Evolutionary conservation across 2,888 invertebrate species (phyloP).

Genomic region (Spodoptera picta): DNA sequence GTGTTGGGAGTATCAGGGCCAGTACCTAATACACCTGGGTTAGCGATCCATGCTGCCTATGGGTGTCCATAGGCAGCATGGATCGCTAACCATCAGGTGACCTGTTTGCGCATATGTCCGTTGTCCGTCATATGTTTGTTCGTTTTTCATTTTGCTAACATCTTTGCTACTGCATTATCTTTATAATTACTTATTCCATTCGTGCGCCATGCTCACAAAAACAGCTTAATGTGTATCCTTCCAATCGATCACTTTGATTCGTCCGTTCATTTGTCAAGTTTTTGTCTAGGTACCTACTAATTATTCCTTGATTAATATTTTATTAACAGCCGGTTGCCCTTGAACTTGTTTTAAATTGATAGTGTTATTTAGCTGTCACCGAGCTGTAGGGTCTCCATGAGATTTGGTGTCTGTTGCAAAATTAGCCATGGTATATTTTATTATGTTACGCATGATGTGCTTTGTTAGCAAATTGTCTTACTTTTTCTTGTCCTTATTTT

Average conservation of each 20-base stretch:
- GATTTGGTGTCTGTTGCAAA: not conserved
- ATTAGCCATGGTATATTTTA: not conserved
- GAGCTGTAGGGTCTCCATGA: slow-evolving; percentile 44
- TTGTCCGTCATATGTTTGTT: too few species aligned
- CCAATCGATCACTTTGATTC: slow-evolving; percentile 22
- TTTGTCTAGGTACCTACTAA: slow-evolving; percentile 37
- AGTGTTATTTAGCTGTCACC: slow-evolving; percentile 57
- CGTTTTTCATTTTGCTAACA: too few species aligned
- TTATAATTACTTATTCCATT: not conserved
- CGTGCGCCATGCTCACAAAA: slow-evolving; percentile 4
- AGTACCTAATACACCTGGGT: too few species aligned
- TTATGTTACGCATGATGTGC: too few species aligned
- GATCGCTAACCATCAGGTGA: too few species aligned
- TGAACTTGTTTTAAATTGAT: slow-evolving; percentile 64
- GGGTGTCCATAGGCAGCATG: too few species aligned
- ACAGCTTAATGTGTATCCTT: slow-evolving; percentile 11
- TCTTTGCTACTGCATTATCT: not conserved
- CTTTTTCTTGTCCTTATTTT: too few species aligned
- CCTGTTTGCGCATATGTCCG: too few species aligned
- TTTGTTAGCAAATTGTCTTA: too few species aligned
- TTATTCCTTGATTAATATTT: slow-evolving; percentile 38
- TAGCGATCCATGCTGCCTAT: too few species aligned
- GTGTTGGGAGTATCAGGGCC: too few species aligned
- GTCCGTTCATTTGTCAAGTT: slow-evolving; percentile 38
- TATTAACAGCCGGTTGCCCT: slow-evolving; percentile 53